Percentiles rank a stretch among this genome's conserved stretches.
These are phyloP conservation scores for Eucera pruinosa DNA, from an alignment of 2,888 invertebrate genomes.

Conservation along the genomic window DNA sequence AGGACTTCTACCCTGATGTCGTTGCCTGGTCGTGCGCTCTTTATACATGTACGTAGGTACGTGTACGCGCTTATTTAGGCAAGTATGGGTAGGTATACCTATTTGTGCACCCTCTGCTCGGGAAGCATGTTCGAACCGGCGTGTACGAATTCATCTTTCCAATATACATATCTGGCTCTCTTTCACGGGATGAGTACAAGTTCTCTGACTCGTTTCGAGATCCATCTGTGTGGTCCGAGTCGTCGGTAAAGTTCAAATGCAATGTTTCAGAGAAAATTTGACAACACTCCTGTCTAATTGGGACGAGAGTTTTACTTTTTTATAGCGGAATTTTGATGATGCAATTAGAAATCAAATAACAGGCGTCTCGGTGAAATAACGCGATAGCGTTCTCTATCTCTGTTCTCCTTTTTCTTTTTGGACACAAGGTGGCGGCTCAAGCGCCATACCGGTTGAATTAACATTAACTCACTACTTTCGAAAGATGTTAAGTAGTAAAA, in stretches of 20 bases:
- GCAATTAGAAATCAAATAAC: conserved; percentile 23
- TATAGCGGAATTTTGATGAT: conserved; percentile 48
- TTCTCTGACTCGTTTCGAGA: conserved; percentile 8
- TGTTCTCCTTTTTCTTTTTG: neutral
- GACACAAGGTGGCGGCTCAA: neutral
- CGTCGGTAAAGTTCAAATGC: conserved; percentile 14
- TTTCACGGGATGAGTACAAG: conserved; percentile 14
- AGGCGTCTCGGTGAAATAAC: too few relatives aligned
- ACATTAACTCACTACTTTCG: conserved; percentile 40
- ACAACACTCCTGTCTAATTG: neutral
- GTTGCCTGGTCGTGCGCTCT: conserved; percentile 61
- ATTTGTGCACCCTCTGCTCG: conserved; percentile 44
- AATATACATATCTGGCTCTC: conserved; percentile 24
- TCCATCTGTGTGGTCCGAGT: neutral
- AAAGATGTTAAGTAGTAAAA: conserved; percentile 46
- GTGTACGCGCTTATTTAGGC: neutral
- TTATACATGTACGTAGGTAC: neutral
- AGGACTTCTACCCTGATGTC: conserved; percentile 79
- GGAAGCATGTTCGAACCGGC: conserved; percentile 41
- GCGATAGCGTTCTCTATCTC: neutral
- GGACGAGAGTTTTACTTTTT: conserved; percentile 4
- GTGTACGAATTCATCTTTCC: conserved; percentile 48
- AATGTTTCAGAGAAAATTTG: neutral
- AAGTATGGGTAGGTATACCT: conserved; percentile 16
- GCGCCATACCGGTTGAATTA: neutral